A percentile compares a stretch with the other conserved stretches of the same genome.
These are phyloP conservation scores for Cryptosula pallasiana DNA, from an alignment of 2,888 invertebrate species.

Conservation along the genomic window DNA sequence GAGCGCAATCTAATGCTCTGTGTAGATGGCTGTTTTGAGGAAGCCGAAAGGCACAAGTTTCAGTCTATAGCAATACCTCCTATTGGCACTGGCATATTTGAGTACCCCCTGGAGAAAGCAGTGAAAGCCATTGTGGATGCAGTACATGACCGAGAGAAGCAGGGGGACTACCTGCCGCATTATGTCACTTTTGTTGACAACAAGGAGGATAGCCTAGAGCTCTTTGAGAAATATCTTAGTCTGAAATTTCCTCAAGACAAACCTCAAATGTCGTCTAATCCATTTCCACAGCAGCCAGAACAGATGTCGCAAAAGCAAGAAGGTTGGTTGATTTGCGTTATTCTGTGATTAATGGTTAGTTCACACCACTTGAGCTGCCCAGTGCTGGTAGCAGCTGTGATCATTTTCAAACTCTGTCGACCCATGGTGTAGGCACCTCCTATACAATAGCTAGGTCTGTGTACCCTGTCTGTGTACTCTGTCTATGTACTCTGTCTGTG, in stretches of 20 bases:
- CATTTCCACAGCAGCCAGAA: no score
- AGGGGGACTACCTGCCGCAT: not conserved
- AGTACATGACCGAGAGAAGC: slow-evolving; percentile 25
- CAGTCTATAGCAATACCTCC: slow-evolving; percentile 38
- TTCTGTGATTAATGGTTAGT: no score
- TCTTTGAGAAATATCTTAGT: not conserved
- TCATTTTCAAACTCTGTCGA: no score
- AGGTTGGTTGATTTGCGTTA: no score
- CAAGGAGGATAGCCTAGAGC: slow-evolving; percentile 11
- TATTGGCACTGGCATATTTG: slow-evolving; percentile 36
- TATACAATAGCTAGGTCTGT: no score
- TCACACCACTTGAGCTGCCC: no score
- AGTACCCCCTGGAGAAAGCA: slow-evolving; percentile 29
- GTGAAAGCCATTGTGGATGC: not conserved
- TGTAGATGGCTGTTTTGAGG: slow-evolving; percentile 29
- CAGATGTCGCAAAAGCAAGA: no score
- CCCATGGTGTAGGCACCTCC: no score
- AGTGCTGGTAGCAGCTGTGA: no score
- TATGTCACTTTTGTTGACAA: slow-evolving; percentile 12
- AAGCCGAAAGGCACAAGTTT: slow-evolving; percentile 27
- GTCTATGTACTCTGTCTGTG: no score
- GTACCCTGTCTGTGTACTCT: no score
- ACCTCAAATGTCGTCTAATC: no score
- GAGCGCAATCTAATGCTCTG: slow-evolving; percentile 26
- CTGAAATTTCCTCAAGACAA: not conserved